Evolutionary conservation across 2,797 vertebrate genomes (phyloP).

Genomic region (Sebastes vulpes): DNA sequence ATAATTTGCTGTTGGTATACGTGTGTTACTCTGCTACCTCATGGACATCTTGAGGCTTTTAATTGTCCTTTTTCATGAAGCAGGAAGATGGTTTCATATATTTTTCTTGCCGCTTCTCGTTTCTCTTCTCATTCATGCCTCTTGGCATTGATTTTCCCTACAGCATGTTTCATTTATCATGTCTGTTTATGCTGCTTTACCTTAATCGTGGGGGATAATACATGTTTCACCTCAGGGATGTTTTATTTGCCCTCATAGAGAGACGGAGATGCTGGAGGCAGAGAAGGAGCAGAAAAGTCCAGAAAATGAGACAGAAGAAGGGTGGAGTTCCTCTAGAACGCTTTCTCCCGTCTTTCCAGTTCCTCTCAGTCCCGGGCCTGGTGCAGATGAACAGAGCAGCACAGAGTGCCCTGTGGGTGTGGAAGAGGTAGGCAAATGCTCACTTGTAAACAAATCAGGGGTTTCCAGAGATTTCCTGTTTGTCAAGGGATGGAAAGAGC

Average conservation of each 20-base stretch:
- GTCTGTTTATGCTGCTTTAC: background rate
- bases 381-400: conserved; percentile 16
- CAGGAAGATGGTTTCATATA: background rate
- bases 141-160: background rate
- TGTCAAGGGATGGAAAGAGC: background rate
- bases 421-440: conserved; percentile 82
- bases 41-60: background rate
- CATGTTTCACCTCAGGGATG: background rate
- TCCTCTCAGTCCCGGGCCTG: background rate
- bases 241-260: conserved; percentile 34
- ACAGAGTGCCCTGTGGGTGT: conserved; percentile 43
- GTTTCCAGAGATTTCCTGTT: background rate
- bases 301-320: conserved; percentile 12
- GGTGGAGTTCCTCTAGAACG: conserved; percentile 2
- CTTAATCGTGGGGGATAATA: background rate
- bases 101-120: background rate
- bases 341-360: background rate
- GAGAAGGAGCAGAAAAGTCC: conserved; percentile 12
- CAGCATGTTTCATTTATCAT: background rate
- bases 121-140: background rate
- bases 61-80: background rate
- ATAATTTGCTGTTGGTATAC: background rate
- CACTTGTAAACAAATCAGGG: conserved; percentile 18
- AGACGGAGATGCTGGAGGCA: conserved; percentile 17
- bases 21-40: background rate